Evolutionary conservation across 2,888 invertebrate species (phyloP).

Genomic region (Stenodema calcarata): DNA sequence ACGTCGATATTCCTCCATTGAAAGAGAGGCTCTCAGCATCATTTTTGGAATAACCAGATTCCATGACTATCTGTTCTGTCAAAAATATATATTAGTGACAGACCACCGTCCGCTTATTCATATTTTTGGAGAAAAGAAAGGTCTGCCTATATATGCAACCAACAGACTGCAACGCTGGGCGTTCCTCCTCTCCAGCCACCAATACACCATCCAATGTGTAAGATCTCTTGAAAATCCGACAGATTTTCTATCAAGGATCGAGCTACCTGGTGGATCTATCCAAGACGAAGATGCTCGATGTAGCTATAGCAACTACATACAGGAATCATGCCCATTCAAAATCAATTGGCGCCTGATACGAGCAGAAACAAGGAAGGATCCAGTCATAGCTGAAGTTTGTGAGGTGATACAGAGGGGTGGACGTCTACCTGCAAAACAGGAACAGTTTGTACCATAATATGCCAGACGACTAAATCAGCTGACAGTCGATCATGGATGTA

Average conservation of each 20-base stretch:
- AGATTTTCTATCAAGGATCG: slow-evolving; percentile 41
- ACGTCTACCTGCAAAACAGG: neutral
- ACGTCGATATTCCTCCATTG: neutral
- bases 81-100: neutral
- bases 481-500: slow-evolving; percentile 38
- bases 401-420: neutral
- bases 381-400: neutral
- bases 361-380: slow-evolving; percentile 43
- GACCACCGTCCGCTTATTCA: slow-evolving; percentile 22
- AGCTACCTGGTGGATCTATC: neutral
- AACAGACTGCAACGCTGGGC: slow-evolving; percentile 45
- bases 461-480: slow-evolving; percentile 12
- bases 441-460: slow-evolving; percentile 16
- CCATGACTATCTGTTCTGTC: neutral
- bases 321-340: slow-evolving; percentile 54
- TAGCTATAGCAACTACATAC: slow-evolving; percentile 19
- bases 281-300: neutral
- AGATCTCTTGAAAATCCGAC: slow-evolving; percentile 31
- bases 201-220: slow-evolving; percentile 25
- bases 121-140: slow-evolving; percentile 43
- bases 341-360: slow-evolving; percentile 60
- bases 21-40: neutral
- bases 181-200: slow-evolving; percentile 11
- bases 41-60: slow-evolving; percentile 21
- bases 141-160: slow-evolving; percentile 37